Base-by-base conservation (phyloP, 2,888 invertebrate genomes). In the Drosophila differens region DNA sequence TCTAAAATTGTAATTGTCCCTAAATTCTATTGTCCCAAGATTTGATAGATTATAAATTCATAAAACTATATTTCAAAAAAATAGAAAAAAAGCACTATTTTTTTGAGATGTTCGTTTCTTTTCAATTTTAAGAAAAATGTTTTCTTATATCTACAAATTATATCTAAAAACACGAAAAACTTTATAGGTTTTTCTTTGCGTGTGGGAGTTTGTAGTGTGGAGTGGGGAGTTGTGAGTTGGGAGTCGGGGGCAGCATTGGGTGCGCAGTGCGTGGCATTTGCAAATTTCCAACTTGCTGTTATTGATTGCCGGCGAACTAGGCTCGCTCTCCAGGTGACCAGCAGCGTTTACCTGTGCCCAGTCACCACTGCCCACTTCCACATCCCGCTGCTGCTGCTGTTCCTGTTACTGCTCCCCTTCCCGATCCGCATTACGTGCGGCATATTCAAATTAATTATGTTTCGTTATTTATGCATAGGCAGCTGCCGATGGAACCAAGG, bases 371-470 rank as follows among this genome's bases (percentile, higher is more conserved):
- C 28, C 25, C 51, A 2, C 44, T 35, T 35, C 5, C 16, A 22
- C 33, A 16, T 37, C 41, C 22, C 22, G 2, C 53, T n/a, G 14
- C 47, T 4, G 16, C 25, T 25, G 47, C 9, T 41, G 41, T n/a
- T 25, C 25, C 25, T 25, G 47, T 14, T 47, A 16, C 28, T 37
- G 25, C 19, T n/a, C 14, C 28, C n/a, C 14, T 30, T 47, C 16
- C 16, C 47, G 16, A 30, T 61, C 52, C 51, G 53, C 66, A 76
- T 74, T 76, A 80, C 80, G 76, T 77, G 70, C 80, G 47, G 70
- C 79, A 77, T 77, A 87, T 89, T 85, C 85, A 83, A 87, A 87
- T 87, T 87, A 87, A 87, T 87, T 89, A 89, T 87, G 87, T 86
- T 87, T 83, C 57, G 85, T 76, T 88, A 85, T 85, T 88, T 85